Evolutionary conservation across 2,113 vertebrate genomes (phyloP).

Genomic region (Dasyurus viverrinus): DNA sequence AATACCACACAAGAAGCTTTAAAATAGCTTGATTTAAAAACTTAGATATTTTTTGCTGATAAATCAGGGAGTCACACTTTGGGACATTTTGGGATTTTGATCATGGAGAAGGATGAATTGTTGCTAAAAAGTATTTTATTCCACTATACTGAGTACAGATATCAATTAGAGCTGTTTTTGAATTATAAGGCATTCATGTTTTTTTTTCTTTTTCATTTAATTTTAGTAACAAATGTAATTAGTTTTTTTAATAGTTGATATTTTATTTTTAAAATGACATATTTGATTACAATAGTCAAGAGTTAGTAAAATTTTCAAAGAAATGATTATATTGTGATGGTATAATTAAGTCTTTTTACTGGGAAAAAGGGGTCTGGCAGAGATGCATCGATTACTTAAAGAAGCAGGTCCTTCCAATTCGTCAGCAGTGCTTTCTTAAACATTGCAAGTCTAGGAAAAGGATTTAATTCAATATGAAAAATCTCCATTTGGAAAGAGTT

Average conservation of each 20-base stretch:
- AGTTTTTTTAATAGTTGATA: slow-evolving; percentile 34
- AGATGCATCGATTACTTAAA: slow-evolving; percentile 40
- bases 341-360: slow-evolving; percentile 8
- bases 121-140: slow-evolving; percentile 1
- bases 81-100: slow-evolving; percentile 13
- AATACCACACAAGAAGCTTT: not conserved
- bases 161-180: not conserved
- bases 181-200: not conserved
- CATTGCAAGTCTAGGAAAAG: slow-evolving; percentile 7
- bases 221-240: slow-evolving; percentile 26
- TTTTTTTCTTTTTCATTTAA: not conserved
- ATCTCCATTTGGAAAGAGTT: slow-evolving; percentile 40
- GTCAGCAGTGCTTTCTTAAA: slow-evolving; percentile 35
- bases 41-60: not conserved
- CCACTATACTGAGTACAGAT: not conserved
- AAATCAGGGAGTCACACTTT: slow-evolving; percentile 5
- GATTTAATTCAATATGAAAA: slow-evolving; percentile 11
- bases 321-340: slow-evolving; percentile 21
- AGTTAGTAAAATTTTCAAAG: slow-evolving; percentile 36
- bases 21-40: not conserved
- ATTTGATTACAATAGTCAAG: slow-evolving; percentile 17
- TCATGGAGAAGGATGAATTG: not conserved
- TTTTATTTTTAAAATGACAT: slow-evolving; percentile 51
- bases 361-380: not conserved
- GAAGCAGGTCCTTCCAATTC: slow-evolving; percentile 22